Percentiles rank a stretch among this genome's conserved stretches.
Conservation (phyloP, 2,888 invertebrate genomes). For the Acleris cristana region DNA sequence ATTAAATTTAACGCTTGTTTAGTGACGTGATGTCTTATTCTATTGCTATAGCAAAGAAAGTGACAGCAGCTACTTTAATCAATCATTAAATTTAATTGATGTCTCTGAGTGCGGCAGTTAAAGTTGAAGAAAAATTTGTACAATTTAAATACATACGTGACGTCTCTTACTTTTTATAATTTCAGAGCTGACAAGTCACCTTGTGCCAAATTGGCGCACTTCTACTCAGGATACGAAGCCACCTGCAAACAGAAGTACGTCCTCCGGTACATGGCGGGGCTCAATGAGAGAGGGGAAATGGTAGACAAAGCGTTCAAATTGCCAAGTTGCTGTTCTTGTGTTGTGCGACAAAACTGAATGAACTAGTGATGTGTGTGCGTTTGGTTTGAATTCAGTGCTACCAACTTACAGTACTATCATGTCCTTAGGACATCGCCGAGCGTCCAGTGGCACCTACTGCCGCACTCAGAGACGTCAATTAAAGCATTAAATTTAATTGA, state of each 20-base stretch:
- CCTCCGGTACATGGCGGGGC: slow-evolving; percentile 78
- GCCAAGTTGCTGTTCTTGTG: slow-evolving; percentile 88
- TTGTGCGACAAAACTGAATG: slow-evolving; percentile 48
- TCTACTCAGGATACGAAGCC: slow-evolving; percentile 76
- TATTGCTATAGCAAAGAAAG: no score
- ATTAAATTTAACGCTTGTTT: no score
- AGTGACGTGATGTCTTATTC: no score
- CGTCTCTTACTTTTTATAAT: slow-evolving; percentile 35
- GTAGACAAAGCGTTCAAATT: slow-evolving; percentile 81
- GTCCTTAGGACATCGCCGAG: no score
- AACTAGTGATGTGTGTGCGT: slow-evolving; percentile 1
- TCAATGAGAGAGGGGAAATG: slow-evolving; percentile 71
- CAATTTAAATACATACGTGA: no score
- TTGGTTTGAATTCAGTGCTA: slow-evolving; percentile 2
- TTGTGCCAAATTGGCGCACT: slow-evolving; percentile 77
- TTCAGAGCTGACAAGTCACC: slow-evolving; percentile 64
- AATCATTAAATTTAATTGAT: no score
- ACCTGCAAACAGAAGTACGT: slow-evolving; percentile 85
- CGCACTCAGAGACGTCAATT: no score
- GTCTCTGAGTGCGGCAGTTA: no score
- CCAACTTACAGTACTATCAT: background rate
- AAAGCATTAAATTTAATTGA: no score
- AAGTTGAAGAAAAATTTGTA: no score
- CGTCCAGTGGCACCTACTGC: no score
- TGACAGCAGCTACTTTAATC: no score